phyloP scores from a whole-genome alignment of 92 coral and sea anemone species.

The Phenganax stokvisi region DNA sequence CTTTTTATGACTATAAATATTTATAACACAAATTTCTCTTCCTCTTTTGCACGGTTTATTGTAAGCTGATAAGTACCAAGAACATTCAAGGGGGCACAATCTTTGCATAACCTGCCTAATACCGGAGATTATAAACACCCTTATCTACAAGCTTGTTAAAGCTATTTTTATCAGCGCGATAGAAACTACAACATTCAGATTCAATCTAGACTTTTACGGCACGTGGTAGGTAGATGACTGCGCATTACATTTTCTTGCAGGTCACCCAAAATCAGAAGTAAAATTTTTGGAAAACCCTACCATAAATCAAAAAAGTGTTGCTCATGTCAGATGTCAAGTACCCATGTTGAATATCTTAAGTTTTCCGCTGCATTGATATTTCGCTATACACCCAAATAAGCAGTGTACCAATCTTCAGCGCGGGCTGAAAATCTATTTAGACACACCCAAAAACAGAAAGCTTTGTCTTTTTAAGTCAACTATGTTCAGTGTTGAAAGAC shows the following conservation, averaged over 20 bases:
- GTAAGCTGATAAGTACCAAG: too few species aligned
- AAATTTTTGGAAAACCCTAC: background rate
- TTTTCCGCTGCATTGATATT: background rate
- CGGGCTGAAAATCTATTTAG: slow-evolving; percentile 10
- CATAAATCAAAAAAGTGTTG: slow-evolving; percentile 3
- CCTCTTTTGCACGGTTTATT: too few species aligned
- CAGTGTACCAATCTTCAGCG: slow-evolving; percentile 4
- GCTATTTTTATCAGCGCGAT: background rate
- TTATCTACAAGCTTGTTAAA: background rate
- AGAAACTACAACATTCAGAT: background rate
- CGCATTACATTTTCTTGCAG: background rate
- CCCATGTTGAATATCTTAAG: background rate
- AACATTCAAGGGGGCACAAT: too few species aligned
- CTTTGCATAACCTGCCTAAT: background rate
- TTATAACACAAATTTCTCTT: too few species aligned
- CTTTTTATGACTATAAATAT: too few species aligned
- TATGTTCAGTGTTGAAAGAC: background rate
- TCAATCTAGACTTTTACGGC: background rate
- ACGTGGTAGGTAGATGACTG: background rate
- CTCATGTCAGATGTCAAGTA: slow-evolving; percentile 10
- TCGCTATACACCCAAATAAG: background rate
- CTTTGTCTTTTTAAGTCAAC: slow-evolving; percentile 8
- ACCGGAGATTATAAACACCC: background rate
- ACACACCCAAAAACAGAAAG: background rate
- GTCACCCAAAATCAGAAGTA: background rate